A percentile compares a stretch with the other conserved stretches of the same genome.
Conservation (phyloP, 53 echinoderm and acorn worm genomes). For the Astropecten irregularis region DNA sequence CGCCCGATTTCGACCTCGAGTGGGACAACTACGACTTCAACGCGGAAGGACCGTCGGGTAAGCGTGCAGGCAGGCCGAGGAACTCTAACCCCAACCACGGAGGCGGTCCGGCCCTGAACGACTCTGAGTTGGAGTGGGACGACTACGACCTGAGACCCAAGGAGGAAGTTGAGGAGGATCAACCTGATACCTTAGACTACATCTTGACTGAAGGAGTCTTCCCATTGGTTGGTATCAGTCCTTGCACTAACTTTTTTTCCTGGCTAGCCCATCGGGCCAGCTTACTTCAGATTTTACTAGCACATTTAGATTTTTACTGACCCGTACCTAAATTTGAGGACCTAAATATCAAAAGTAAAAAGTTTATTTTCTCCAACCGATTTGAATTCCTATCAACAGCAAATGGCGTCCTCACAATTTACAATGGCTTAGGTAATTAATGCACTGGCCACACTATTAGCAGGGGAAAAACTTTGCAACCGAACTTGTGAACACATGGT, state of each 20-base stretch:
- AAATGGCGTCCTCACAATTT: neutral
- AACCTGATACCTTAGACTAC: slow-evolving; percentile 57
- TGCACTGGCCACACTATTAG: neutral
- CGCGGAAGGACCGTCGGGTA: slow-evolving; percentile 53
- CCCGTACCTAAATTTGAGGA: neutral
- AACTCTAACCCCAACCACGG: slow-evolving; percentile 61
- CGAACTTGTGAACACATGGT: neutral
- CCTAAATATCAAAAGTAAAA: neutral
- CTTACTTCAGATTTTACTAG: too few relatives aligned
- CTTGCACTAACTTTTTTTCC: too few relatives aligned
- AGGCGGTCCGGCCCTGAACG: slow-evolving; percentile 51
- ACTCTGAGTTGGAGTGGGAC: slow-evolving; percentile 96
- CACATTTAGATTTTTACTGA: too few relatives aligned
- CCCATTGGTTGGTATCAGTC: slow-evolving; percentile 76
- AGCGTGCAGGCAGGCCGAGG: slow-evolving; percentile 26
- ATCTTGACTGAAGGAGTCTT: slow-evolving; percentile 71
- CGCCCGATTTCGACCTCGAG: slow-evolving; percentile 80
- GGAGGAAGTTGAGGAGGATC: slow-evolving; percentile 79
- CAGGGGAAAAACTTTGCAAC: neutral
- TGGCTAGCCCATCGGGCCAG: too few relatives aligned
- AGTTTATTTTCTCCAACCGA: too few relatives aligned
- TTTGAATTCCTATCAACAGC: neutral
- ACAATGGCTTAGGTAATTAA: neutral
- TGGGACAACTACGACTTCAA: slow-evolving; percentile 97
- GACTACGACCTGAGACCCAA: slow-evolving; percentile 91